A percentile compares a stretch with the other conserved stretches of the same genome.
Conservation (phyloP, 1,140 invertebrate genomes). For the Caerostris darwini region DNA sequence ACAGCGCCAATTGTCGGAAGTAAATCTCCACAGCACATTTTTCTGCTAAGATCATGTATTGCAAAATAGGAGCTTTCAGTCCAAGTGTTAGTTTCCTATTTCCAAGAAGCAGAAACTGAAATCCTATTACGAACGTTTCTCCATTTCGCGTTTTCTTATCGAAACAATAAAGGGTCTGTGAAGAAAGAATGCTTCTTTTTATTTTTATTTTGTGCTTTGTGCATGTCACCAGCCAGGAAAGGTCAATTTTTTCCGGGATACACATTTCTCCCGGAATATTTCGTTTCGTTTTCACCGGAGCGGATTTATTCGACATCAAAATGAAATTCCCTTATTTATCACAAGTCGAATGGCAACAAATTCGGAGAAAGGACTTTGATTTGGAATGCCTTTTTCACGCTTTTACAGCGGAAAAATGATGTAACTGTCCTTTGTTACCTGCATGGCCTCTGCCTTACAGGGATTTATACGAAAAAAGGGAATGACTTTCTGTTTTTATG, state of each 20-base stretch:
- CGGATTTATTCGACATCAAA: conserved; percentile 68
- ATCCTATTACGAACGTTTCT: conserved; percentile 42
- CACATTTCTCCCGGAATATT: conserved; percentile 42
- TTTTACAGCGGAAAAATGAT: not conserved
- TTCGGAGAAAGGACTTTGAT: conserved; percentile 28
- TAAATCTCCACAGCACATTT: conserved; percentile 46
- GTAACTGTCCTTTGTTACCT: conserved; percentile 45
- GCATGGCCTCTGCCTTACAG: not conserved
- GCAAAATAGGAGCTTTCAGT: conserved; percentile 32
- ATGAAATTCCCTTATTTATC: conserved; percentile 66
- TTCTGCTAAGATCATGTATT: conserved; percentile 20
- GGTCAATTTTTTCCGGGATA: not conserved
- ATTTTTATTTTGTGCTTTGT: not conserved
- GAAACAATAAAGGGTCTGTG: conserved; percentile 54
- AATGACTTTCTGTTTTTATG: not conserved
- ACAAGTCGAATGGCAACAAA: conserved; percentile 54
- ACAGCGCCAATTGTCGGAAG: conserved; percentile 17
- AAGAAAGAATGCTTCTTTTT: conserved; percentile 29
- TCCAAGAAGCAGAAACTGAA: conserved; percentile 25
- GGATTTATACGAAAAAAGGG: not conserved
- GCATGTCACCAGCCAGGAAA: conserved; percentile 38
- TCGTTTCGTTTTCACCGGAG: conserved; percentile 43
- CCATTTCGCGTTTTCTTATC: conserved; percentile 54
- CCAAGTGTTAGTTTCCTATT: conserved; percentile 52
- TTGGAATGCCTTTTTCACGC: conserved; percentile 35